Base-by-base conservation (phyloP, 2,113 vertebrate genomes). In the Pogonocichla stellata region DNA sequence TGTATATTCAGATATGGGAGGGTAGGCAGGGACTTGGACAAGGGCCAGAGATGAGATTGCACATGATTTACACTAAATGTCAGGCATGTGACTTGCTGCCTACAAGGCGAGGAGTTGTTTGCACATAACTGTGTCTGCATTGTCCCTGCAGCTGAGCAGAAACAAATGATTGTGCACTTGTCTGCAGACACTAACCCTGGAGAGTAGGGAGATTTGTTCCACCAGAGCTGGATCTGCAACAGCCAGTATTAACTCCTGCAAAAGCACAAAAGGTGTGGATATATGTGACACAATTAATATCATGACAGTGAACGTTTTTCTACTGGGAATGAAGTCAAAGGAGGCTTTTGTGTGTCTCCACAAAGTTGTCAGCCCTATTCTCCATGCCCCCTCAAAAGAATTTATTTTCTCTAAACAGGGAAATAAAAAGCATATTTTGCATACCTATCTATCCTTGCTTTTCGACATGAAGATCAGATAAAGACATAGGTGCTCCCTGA, bases 31-130 rank as follows among this genome's bases (percentile, higher is more conserved):
- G 72, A 66, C 51, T 50, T 93, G 91, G 75, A 54, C 56, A 20
- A 60, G n/a, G 72, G 51, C 86, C 91, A 95, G 80, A 36, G 91
- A 93, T 88, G 91, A 86, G 83, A 90, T 56, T 86, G 86, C 88
- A 90, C 86, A 80, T 71, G 95, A 91, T n/a, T 93, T 84, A 78
- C 14, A 20, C 67, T 83, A 70, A 50, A 88, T 11, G 60, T 70
- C 45, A 77, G 47, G 64, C 91, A 93, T 28, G 92, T 93, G 95
- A 95, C 67, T 86, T 12, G 75, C 82, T 71, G 92, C 88, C 60
- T 74, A 84, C 88, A 96, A 94, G 86, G 72, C 3, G 1, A 90
- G 80, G 88, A 72, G 95, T 36, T 93, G 94, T 96, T 94, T 86
- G 72, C 88, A 54, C 77, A 48, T 66, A 88, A 93, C 92, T 92